These are phyloP conservation scores for Prosopocoilus inquinatus DNA, from an alignment of 2,888 invertebrate species.

Conservation along the genomic window DNA sequence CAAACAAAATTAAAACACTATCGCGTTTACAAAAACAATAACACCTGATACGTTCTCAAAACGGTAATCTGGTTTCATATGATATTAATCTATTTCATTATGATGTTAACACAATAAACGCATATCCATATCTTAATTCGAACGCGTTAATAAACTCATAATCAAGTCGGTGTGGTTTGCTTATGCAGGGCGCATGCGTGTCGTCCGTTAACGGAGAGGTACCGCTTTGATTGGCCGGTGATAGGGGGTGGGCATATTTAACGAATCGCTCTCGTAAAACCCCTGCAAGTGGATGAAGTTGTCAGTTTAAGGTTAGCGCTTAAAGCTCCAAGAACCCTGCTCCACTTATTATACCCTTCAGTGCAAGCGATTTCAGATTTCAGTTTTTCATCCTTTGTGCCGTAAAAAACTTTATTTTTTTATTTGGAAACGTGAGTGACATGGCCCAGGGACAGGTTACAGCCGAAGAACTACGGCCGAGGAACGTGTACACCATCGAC, in stretches of 20 bases:
- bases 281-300: constrained; percentile 34
- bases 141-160: constrained; percentile 35
- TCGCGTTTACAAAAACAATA: constrained; percentile 35
- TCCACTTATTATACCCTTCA: neutral
- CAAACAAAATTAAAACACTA: constrained; percentile 36
- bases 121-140: constrained; percentile 32
- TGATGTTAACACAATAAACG: constrained; percentile 34
- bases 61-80: constrained; percentile 36
- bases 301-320: constrained; percentile 32
- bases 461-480: constrained; percentile 43
- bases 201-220: neutral
- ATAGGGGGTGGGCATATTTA: constrained; percentile 33
- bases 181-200: constrained; percentile 35
- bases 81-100: constrained; percentile 42
- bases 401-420: constrained; percentile 6
- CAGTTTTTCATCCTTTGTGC: neutral
- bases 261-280: constrained; percentile 25
- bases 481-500: constrained; percentile 50
- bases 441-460: constrained; percentile 36
- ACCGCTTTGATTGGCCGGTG: constrained; percentile 34
- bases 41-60: constrained; percentile 43
- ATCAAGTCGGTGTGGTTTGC: constrained; percentile 44
- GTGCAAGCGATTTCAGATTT: neutral
- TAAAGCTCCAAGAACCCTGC: neutral
- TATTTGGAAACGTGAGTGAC: constrained; percentile 17